phyloP scores from a whole-genome alignment of 2,888 invertebrate species.

The Herminia tarsipennalis region DNA sequence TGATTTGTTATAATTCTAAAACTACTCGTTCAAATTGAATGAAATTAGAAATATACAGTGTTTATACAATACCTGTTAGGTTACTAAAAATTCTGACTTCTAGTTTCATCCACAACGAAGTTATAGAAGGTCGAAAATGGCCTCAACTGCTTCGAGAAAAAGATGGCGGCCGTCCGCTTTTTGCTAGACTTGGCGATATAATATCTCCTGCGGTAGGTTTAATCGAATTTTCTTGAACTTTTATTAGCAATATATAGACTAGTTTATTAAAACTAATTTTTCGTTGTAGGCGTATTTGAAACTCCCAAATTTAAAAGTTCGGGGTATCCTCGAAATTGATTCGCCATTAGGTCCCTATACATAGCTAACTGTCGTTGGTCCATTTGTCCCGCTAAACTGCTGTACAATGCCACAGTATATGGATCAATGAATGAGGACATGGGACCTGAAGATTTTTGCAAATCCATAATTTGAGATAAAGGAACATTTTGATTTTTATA shows the following conservation, averaged over 20 bases:
- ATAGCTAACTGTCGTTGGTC: slow-evolving; percentile 75
- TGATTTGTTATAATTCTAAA: no score
- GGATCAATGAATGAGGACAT: slow-evolving; percentile 69
- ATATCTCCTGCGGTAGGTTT: no score
- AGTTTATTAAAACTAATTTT: slow-evolving; percentile 67
- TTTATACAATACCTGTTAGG: no score
- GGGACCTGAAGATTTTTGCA: slow-evolving; percentile 36
- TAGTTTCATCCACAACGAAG: no score
- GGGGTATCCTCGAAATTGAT: slow-evolving; percentile 68
- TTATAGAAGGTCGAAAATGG: no score
- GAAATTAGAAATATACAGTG: no score
- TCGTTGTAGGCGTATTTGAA: slow-evolving; percentile 72
- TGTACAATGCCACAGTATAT: slow-evolving; percentile 73
- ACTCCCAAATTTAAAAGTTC: slow-evolving; percentile 65
- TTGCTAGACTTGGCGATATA: no score
- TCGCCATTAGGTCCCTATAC: slow-evolving; percentile 75
- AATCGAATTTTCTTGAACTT: no score
- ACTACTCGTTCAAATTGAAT: no score
- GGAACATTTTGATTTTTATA: slow-evolving; percentile 26
- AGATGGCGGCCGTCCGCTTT: no score
- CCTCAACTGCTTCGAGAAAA: no score
- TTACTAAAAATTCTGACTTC: no score
- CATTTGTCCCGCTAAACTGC: slow-evolving; percentile 68
- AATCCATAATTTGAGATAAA: slow-evolving; percentile 35
- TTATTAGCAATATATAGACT: slow-evolving; percentile 30